Evolutionary conservation across 1,140 invertebrate genomes (phyloP).

Genomic region (Charaxes varanes): DNA sequence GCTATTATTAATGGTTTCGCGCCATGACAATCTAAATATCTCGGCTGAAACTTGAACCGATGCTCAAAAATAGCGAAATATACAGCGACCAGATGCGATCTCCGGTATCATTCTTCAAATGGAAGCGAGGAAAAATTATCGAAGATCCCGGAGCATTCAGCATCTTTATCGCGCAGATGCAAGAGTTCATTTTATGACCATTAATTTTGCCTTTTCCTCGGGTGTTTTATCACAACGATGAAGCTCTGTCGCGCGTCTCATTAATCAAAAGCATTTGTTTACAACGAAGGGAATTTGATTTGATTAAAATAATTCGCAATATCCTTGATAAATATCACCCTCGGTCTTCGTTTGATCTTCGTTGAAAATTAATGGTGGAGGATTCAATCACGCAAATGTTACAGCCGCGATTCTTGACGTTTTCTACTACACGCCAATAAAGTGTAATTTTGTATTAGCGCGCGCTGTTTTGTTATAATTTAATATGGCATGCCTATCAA

Average conservation of each 20-base stretch:
- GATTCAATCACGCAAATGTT: conserved; percentile 69
- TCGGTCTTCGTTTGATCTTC: conserved; percentile 72
- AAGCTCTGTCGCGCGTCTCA: conserved; percentile 70
- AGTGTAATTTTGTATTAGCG: conserved; percentile 9
- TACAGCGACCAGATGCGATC: conserved; percentile 63
- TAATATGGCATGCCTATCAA: conserved; percentile 6
- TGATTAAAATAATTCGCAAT: conserved; percentile 75
- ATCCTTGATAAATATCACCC: conserved; percentile 74
- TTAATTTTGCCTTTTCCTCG: conserved; percentile 69
- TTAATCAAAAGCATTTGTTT: conserved; percentile 75
- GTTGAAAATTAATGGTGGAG: conserved; percentile 69
- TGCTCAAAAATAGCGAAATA: conserved; percentile 42
- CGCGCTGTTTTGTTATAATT: conserved; percentile 7
- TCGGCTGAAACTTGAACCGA: conserved; percentile 51
- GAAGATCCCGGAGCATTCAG: conserved; percentile 64
- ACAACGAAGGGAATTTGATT: conserved; percentile 73
- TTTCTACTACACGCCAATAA: conserved; percentile 22
- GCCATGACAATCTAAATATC: conserved; percentile 70
- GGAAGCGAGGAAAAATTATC: conserved; percentile 61
- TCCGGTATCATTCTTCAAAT: conserved; percentile 58
- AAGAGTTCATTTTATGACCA: conserved; percentile 74
- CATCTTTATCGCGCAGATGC: conserved; percentile 69
- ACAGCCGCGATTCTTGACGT: conserved; percentile 33
- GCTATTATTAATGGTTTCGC: conserved; percentile 68
- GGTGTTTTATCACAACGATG: conserved; percentile 69